Base-by-base conservation (phyloP, 2,113 vertebrate species). In the Malurus melanocephalus region DNA sequence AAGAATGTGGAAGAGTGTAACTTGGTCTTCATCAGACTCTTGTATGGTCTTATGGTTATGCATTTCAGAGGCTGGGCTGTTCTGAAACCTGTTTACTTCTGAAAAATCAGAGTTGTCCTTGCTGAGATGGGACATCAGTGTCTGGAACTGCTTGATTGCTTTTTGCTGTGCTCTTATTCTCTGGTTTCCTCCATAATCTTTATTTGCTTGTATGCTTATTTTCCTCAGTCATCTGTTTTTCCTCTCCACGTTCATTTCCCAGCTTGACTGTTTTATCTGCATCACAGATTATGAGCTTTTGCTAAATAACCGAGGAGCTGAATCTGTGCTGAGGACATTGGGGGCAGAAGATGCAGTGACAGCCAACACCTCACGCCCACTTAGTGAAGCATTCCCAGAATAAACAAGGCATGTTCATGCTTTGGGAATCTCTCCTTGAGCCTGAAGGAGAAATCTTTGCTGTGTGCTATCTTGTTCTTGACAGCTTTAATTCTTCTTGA, bases 311-410 rank as follows among this genome's bases (percentile, higher is more conserved):
- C 21, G 17, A 33, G 42, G 16, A 45, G 13, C 7, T 5, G 8
- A 5, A 10, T 42, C 28, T 57, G 10, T 66, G 48, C 21, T 11
- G 8, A 66, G 33, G 16, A 57, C 6, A 7, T 6, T 48, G 18
- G 45, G 35, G 32, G 32, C 71, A 66, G 12, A n/a, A 26, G 16
- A 19, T 0, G 0, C 8, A 81, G 35, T 45, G 35, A 35, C 0
- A 9, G 18, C 32, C 14, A 74, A 20, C 5, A 27, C 2, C 16
- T 75, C 17, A 49, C 2, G 4, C 28, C 11, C 22, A 30, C 27
- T 46, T 65, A 13, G 35, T 16, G 21, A 74, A 78, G 12, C 11
- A 43, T 67, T 83, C 10, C 30, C 45, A 62, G 38, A 77, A 30
- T 51, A 76, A 62, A 18, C 21, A 38, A 53, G 53, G 38, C 9